phyloP scores from a whole-genome alignment of 2,797 vertebrate species.

The Picus viridis region DNA sequence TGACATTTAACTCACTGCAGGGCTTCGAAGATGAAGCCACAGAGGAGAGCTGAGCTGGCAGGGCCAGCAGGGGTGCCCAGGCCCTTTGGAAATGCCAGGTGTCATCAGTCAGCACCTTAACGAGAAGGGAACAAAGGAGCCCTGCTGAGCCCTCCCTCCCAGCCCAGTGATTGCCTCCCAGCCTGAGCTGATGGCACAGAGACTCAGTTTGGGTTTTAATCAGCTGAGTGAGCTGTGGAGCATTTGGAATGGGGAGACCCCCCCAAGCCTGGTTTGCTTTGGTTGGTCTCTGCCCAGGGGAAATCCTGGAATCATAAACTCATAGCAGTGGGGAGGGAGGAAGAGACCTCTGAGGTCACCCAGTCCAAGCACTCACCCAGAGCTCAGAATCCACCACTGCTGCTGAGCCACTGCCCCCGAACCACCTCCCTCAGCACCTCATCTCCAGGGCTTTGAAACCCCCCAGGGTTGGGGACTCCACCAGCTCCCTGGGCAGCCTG shows the following conservation, averaged over 20 bases:
- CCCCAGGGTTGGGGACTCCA: too few relatives aligned
- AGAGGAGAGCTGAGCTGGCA: neutral
- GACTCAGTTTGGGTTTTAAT: neutral
- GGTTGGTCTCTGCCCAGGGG: too few relatives aligned
- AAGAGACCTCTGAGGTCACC: too few relatives aligned
- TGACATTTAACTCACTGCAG: neutral
- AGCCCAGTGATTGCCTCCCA: neutral
- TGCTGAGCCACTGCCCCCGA: too few relatives aligned
- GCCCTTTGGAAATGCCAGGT: neutral
- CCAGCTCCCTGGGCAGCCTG: too few relatives aligned
- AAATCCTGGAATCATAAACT: too few relatives aligned
- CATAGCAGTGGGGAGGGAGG: neutral
- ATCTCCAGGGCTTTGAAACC: too few relatives aligned
- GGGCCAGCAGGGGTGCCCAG: neutral
- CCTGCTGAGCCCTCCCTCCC: neutral
- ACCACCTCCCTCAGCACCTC: too few relatives aligned
- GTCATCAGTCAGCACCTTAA: neutral
- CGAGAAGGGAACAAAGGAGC: neutral
- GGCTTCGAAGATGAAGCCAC: neutral
- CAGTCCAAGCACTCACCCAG: too few relatives aligned
- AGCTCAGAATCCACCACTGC: too few relatives aligned
- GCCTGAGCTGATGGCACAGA: neutral
- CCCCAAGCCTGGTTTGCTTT: neutral
- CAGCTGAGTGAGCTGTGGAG: neutral
- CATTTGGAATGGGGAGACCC: fast-evolving